phyloP scores from a whole-genome alignment of 1,140 invertebrate genomes.

The Tenebrio molitor region DNA sequence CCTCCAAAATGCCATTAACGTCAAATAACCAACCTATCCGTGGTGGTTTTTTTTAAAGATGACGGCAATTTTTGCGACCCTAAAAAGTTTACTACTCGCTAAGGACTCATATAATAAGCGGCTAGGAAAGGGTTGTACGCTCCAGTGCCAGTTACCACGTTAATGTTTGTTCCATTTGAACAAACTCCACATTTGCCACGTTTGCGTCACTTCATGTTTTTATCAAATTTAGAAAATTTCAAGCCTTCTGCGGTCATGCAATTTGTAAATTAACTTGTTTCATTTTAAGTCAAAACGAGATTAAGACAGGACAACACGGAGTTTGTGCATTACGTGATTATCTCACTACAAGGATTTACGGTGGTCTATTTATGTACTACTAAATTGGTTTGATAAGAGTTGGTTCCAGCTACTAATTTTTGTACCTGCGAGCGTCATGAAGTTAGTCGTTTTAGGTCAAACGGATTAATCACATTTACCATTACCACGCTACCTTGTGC shows the following conservation, averaged over 20 bases:
- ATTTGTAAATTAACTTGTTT: neutral
- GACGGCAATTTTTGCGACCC: neutral
- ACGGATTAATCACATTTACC: too few species aligned
- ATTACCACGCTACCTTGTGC: too few species aligned
- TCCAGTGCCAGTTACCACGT: slow-evolving; percentile 11
- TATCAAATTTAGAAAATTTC: neutral
- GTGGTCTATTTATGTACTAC: too few species aligned
- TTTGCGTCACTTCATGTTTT: neutral
- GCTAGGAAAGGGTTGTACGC: slow-evolving; percentile 2
- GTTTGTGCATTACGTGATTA: too few species aligned
- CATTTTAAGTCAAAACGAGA: too few species aligned
- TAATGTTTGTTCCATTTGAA: slow-evolving; percentile 11
- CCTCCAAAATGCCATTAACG: slow-evolving; percentile 16
- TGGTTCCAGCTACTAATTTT: too few species aligned
- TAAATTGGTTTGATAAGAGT: too few species aligned
- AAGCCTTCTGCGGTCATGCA: neutral
- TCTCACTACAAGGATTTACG: too few species aligned
- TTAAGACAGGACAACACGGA: too few species aligned
- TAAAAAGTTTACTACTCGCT: slow-evolving; percentile 7
- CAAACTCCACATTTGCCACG: neutral
- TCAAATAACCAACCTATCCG: slow-evolving; percentile 15
- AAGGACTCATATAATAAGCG: neutral
- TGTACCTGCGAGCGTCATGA: too few species aligned
- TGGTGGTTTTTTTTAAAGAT: neutral
- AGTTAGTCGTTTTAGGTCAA: too few species aligned